Evolutionary conservation across 2,888 invertebrate genomes (phyloP).

Genomic region (Ischnura elegans): DNA sequence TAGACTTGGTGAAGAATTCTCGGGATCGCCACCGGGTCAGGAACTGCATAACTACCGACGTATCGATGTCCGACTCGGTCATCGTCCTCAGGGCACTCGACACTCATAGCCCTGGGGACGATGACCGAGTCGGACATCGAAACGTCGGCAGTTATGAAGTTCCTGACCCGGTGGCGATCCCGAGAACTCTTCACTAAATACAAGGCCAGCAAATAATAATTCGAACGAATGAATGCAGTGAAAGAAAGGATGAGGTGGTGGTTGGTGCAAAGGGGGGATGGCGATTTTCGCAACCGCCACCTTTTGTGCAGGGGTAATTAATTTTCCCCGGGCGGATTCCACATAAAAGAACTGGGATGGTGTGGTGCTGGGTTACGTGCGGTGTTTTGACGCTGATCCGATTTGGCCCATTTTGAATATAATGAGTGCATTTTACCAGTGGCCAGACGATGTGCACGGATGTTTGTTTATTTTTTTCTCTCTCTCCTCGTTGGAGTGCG

Average conservation of each 20-base stretch:
- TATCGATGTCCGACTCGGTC: too few species aligned
- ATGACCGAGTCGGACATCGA: too few species aligned
- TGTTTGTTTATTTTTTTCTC: not conserved
- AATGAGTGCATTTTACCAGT: constrained; percentile 8
- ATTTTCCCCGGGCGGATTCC: not conserved
- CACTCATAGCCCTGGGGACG: too few species aligned
- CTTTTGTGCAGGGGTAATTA: constrained; percentile 1
- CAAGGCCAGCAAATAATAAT: not conserved
- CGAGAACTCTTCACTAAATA: too few species aligned
- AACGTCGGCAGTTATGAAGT: too few species aligned
- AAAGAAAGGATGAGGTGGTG: not conserved
- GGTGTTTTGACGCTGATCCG: constrained; percentile 9
- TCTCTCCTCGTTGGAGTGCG: not conserved
- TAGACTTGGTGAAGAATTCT: too few species aligned
- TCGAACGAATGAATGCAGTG: not conserved
- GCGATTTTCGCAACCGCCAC: not conserved
- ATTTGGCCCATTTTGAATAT: constrained; percentile 6
- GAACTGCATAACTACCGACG: too few species aligned
- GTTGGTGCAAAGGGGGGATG: not conserved
- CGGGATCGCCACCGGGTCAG: too few species aligned
- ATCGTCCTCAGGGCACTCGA: too few species aligned
- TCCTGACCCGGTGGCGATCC: too few species aligned
- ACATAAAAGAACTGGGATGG: not conserved
- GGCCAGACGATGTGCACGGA: not conserved
- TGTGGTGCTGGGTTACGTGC: not conserved